Evolutionary conservation across 2,888 invertebrate genomes (phyloP), one percentile per base, ranked within the genome.

Genomic region (Drosophila silvestris): DNA sequence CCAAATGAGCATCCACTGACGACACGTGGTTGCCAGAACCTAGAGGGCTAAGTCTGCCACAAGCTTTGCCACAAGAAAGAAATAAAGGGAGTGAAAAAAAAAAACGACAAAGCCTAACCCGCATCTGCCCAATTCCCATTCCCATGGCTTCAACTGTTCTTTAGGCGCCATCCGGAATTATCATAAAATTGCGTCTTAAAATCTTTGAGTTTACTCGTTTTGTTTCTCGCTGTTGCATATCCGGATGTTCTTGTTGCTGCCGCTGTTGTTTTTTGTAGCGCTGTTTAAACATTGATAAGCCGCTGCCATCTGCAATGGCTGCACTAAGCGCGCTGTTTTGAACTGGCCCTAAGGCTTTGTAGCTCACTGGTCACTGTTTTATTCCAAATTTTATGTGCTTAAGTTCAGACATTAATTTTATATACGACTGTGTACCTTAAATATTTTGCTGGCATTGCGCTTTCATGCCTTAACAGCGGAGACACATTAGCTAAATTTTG

Each of bases 251-350:
- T 39, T 57, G 47, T 6, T 56, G 54, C 44, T 50, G 26, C 12
- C 57, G n/a, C 58, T 72, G 52, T 50, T 33, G 26, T 52, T 70
- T 64, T 62, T 44, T 62, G 77, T 61, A 70, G 66, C 78, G 73
- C 83, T 88, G 83, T 82, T 88, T 88, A 84, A 84, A 84, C 89
- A 84, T 85, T 88, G 83, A 84, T 84, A 88, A 84, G 83, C 74
- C 69, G 47, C 52, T 19, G 50, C 50, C 61, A 72, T 63, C 52
- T 75, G 65, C 67, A 69, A 71, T 50, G 77, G 37, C 52, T 30
- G 28, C 44, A 39, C 57, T 32, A 47, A 41, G 22, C 28, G 54
- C 19, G 16, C 6, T 32, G 9, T 33, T 28, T 47, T n/a, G 35
- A n/a, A 28, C 22, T 22, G 37, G 28, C 54, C 52, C 33, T 22